Evolutionary conservation across 2,797 vertebrate genomes (phyloP), one percentile per base, ranked within the genome.

Genomic region (Microctenopoma steveboyesi): DNA sequence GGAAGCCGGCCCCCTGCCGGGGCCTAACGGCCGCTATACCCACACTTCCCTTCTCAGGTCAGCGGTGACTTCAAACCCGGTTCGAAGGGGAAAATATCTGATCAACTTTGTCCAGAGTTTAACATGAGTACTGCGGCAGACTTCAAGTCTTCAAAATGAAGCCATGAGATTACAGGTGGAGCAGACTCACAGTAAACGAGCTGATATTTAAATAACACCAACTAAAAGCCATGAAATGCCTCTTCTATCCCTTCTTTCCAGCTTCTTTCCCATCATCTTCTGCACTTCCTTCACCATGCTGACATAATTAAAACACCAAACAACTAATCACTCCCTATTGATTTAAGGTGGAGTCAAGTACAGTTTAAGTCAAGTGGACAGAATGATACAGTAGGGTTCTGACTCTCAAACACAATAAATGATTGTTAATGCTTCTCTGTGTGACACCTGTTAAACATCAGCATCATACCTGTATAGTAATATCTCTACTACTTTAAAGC

Each of bases 21-120:
- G 81, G 69, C 83, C 88, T 82, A 70, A 50, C 25, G 49, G 78
- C 80, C 82, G 14, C 77, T n/a, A 64, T 37, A 83, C 78, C 87
- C 90, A 49, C 67, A 42, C 76, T 48, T 53, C 30, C 85, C 79
- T 83, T 81, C 89, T 64, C 78, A 83, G 95, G 96, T 96, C 95
- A 94, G 83, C 50, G 4, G 64, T 72, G 82, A 84, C 84, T 92
- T 90, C 33, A 47, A 46, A 65, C 30, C 51, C 74, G 67, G 69
- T 9, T 86, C 79, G 89, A 84, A 4, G 80, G 91, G 76, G 79
- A 76, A 86, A 85, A 50, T 58, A 46, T 59, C 42, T 52, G 18
- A 63, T 54, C 11, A 18, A 9, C 28, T 60, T 3, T 35, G 51
- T 42, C 45, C 4, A 13, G 6, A 18, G 12, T 15, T 13, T 22